phyloP scores from a whole-genome alignment of 2,888 invertebrate species.

The Caenorhabditis plicata region DNA sequence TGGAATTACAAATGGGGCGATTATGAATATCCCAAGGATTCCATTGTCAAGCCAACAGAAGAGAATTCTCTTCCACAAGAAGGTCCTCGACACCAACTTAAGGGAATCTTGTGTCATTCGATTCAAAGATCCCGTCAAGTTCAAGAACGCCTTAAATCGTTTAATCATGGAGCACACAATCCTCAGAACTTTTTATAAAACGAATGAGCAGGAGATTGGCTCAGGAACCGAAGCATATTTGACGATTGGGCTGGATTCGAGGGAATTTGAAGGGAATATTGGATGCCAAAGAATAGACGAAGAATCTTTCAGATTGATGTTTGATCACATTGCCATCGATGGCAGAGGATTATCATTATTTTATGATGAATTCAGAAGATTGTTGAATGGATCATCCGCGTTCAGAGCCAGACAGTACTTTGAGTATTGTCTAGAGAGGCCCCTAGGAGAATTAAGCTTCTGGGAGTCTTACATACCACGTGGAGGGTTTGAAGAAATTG shows the following conservation, averaged over 20 bases:
- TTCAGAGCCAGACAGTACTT: no score
- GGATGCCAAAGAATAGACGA: not conserved
- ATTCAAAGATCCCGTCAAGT: not conserved
- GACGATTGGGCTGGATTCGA: not conserved
- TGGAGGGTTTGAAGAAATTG: no score
- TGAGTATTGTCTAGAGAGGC: no score
- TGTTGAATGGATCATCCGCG: constrained; percentile 1
- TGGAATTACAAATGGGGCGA: not conserved
- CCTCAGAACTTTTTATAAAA: constrained; percentile 6
- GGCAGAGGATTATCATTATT: constrained; percentile 35
- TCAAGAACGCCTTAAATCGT: constrained; percentile 1
- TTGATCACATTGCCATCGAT: constrained; percentile 45
- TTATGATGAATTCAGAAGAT: constrained; percentile 26
- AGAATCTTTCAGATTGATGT: constrained; percentile 5
- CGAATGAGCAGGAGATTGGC: constrained; percentile 10
- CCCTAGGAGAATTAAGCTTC: no score
- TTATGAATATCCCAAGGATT: not conserved
- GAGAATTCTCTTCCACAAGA: constrained; percentile 14
- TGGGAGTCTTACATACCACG: no score
- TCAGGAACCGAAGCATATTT: constrained; percentile 25
- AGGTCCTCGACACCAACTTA: not conserved
- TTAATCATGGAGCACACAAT: constrained; percentile 10
- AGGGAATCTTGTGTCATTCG: constrained; percentile 6
- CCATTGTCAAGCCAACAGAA: constrained; percentile 28
- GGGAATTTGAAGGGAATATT: not conserved